phyloP scores from a whole-genome alignment of 2,888 invertebrate genomes.

The Lapara coniferarum region DNA sequence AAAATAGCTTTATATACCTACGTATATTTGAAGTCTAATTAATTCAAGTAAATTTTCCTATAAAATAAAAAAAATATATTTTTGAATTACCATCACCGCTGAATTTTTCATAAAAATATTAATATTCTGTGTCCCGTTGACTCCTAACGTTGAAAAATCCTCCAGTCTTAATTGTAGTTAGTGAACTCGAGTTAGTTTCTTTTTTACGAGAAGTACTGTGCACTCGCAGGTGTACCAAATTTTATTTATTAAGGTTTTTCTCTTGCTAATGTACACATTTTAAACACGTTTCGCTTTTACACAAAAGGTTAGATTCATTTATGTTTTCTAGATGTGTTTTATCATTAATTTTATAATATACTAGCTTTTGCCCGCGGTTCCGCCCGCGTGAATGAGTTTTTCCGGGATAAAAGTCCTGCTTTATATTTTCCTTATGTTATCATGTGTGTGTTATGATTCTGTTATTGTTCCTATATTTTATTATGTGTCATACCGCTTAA shows the following conservation, averaged over 20 bases:
- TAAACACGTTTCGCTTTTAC: background rate
- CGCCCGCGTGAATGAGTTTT: too few species aligned
- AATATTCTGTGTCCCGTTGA: background rate
- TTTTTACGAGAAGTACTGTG: background rate
- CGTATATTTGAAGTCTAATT: too few species aligned
- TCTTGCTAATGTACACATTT: background rate
- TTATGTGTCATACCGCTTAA: too few species aligned
- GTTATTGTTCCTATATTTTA: too few species aligned
- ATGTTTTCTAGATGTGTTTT: background rate
- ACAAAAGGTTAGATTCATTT: background rate
- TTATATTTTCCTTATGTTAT: too few species aligned
- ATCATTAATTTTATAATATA: background rate
- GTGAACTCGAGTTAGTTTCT: background rate
- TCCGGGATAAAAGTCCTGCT: too few species aligned
- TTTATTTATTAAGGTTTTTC: background rate
- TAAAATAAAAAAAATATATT: background rate
- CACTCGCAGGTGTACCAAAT: slow-evolving; percentile 15
- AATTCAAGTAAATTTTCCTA: background rate
- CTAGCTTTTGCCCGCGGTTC: too few species aligned
- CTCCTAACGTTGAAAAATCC: background rate
- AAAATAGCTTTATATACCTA: too few species aligned
- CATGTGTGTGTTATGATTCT: too few species aligned
- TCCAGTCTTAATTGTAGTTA: slow-evolving; percentile 7
- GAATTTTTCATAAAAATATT: background rate
- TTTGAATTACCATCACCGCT: background rate